Evolutionary conservation across 2,888 invertebrate species (phyloP).

Genomic region (Hyppa rectilinea): DNA sequence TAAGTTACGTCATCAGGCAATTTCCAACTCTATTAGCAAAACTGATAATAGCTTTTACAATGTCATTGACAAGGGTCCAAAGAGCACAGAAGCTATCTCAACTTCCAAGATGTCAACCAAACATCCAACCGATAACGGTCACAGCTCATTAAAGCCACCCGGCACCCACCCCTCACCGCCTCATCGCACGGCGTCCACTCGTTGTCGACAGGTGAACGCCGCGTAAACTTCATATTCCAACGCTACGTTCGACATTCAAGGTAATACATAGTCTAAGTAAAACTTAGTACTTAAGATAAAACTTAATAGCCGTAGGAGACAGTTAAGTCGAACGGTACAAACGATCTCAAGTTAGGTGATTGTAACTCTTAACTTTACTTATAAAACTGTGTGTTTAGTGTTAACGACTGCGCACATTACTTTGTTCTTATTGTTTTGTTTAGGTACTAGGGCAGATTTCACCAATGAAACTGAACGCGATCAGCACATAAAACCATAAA

Average conservation of each 20-base stretch:
- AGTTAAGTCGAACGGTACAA: slow-evolving; percentile 24
- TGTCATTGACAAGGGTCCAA: slow-evolving; percentile 16
- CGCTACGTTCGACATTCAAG: background rate
- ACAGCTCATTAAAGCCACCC: no score
- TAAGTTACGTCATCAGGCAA: no score
- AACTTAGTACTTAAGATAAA: slow-evolving; percentile 44
- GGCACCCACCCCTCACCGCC: no score
- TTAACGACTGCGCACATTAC: slow-evolving; percentile 17
- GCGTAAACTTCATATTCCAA: background rate
- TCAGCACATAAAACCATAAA: no score
- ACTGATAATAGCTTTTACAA: slow-evolving; percentile 2
- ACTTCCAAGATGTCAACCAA: slow-evolving; percentile 16
- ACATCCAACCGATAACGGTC: background rate
- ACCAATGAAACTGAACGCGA: no score
- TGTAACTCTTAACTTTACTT: slow-evolving; percentile 30
- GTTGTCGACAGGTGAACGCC: no score
- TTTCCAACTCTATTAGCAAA: background rate
- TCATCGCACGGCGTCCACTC: no score
- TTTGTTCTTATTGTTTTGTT: slow-evolving; percentile 28
- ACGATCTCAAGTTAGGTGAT: slow-evolving; percentile 34
- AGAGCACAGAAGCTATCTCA: background rate
- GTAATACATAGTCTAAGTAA: slow-evolving; percentile 27
- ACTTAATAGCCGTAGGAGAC: slow-evolving; percentile 39
- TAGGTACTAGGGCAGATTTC: background rate
- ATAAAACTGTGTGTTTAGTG: slow-evolving; percentile 19